Conservation (phyloP, 2,888 invertebrate species). For the Trachelus troglodyta region DNA sequence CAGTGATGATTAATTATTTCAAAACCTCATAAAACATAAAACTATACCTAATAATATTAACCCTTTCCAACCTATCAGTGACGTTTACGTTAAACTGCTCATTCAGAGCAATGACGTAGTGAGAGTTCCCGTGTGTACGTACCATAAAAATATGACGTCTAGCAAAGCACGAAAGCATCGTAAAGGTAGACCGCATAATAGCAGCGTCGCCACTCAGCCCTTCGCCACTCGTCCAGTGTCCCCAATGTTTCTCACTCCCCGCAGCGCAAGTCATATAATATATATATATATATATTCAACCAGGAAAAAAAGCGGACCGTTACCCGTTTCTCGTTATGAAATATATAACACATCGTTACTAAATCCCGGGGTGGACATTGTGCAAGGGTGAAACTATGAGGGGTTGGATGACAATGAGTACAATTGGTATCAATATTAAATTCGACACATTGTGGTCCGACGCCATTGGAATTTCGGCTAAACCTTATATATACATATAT, state of each 20-base stretch:
- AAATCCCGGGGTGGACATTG: slow-evolving; percentile 1
- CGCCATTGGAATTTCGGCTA: neutral
- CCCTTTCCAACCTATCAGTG: no score
- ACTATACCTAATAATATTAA: no score
- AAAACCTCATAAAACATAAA: no score
- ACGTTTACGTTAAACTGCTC: no score
- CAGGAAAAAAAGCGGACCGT: slow-evolving; percentile 2
- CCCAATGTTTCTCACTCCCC: neutral
- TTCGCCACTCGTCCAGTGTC: neutral
- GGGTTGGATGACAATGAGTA: slow-evolving; percentile 1
- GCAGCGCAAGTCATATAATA: neutral
- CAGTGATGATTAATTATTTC: no score
- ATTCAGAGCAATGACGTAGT: neutral
- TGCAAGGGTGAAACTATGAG: neutral
- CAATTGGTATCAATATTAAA: slow-evolving; percentile 3
- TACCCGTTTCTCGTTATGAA: slow-evolving; percentile 17
- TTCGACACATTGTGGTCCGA: neutral
- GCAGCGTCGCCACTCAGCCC: neutral
- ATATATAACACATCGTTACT: slow-evolving; percentile 23
- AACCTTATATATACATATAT: neutral
- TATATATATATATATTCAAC: neutral
- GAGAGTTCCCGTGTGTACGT: neutral
- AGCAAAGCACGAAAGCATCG: neutral
- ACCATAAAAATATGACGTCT: neutral
- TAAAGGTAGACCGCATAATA: neutral